Evolutionary conservation across 2,113 vertebrate species (phyloP), one percentile per base, ranked within the genome.

Genomic region (Mugil cephalus): DNA sequence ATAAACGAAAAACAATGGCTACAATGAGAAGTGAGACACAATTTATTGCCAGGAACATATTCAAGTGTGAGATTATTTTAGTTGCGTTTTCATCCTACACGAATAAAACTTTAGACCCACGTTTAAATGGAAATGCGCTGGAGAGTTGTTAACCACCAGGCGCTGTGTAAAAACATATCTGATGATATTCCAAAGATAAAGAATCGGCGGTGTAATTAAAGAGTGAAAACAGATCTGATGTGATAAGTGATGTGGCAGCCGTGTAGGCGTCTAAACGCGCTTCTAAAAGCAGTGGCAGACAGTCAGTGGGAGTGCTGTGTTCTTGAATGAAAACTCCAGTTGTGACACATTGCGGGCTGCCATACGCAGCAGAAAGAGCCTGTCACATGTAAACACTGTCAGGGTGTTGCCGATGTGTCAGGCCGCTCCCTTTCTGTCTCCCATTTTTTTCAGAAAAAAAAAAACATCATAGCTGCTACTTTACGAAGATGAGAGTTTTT

Each of bases 321-420:
- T 74, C 59, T 35, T 39, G 19, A 39, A 24, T 71, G 59, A 52
- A 69, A 67, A 71, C 0, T 18, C 42, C 69, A 71, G 77, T 24
- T 48, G 74, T 79, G 78, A 72, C 47, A 70, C 50, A 30, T 11
- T 19, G 48, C 42, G 59, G 60, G 21, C 18, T 35, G 60, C 4
- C 21, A 17, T n/a, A 79, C 39, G 62, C 52, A 19, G 40, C 19
- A 77, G 45, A 40, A 62, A 47, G 68, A 76, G 54, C 24, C 70
- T 80, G 80, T 59, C 72, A 42, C 52, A 65, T 65, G 60, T 34
- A 53, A 82, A 71, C 38, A 21, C 38, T 21, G 40, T 48, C 39
- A 63, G 38, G 8, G 4, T 60, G 36, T 53, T n/a, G 24, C 63
- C 58, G 68, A 68, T 62, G 47, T 48, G 45, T 54, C 65, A 19